Evolutionary conservation across 1,140 invertebrate genomes (phyloP), one percentile per base, ranked within the genome.

Genomic region (Lysiphlebus fabarum): DNA sequence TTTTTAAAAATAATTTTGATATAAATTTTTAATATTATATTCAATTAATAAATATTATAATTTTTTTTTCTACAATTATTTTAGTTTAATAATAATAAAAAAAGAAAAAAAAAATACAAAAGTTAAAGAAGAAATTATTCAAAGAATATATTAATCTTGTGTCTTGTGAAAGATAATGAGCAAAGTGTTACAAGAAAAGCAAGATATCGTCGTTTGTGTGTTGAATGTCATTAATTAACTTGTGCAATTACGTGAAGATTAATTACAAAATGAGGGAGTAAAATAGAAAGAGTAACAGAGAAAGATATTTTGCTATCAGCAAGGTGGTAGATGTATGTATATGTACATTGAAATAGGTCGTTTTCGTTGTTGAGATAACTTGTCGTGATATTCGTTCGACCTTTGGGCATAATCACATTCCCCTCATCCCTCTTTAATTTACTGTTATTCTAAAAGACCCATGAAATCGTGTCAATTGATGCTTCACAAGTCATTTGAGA

Each of bases 181-280:
- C 63, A 67, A 68, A 70, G 67, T 68, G 67, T 61, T 61, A 56
- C 50, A 50, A 48, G 12, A 10, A 26, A 48, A 26, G 10, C 10
- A 48, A 48, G 45, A 50, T 34, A 60, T 58, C 57, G 43, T 48
- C 58, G 62, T 51, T 65, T 48, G 45, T 60, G 64, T 55, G 62
- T 62, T 64, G 61, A 66, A 69, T 61, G 65, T 67, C 62, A 69
- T 70, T 70, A 70, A 70, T 70, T 70, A 70, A 70, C 69, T 62
- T 10, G 66, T 49, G 69, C 66, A 68, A 70, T 70, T 69, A 68
- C 67, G 69, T 58, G 66, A 68, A 68, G 69, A 70, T 70, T 70
- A 70, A 70, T 70, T 65, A 63, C 56, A 33, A 58, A 48, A 40
- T 48, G 45, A 51, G 45, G 48, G 48, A 34, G 51, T 51, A 38